Conservation (phyloP, 2,113 vertebrate genomes). For the Bufo bufo region DNA sequence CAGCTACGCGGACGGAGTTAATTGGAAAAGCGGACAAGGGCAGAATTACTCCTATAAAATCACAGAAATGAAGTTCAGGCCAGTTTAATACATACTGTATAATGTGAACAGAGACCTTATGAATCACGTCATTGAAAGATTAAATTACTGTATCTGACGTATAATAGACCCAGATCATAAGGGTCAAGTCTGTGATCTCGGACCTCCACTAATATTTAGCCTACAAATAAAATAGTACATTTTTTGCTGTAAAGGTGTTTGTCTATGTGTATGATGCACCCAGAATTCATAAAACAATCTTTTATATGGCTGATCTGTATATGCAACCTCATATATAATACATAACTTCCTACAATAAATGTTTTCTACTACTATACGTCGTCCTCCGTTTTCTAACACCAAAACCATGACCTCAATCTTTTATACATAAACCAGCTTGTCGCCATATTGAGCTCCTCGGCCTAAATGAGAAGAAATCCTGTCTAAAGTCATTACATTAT, state of each 20-base stretch:
- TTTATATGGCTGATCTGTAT: background rate
- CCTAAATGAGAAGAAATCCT: background rate
- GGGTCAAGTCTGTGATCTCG: background rate
- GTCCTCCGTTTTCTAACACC: background rate
- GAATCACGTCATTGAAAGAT: too few species aligned
- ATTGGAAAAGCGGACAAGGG: conserved; percentile 25
- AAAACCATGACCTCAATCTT: background rate
- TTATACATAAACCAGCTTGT: background rate
- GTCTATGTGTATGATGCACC: background rate
- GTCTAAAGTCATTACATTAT: background rate
- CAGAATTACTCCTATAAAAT: conserved; percentile 40
- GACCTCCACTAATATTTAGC: background rate
- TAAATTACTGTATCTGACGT: too few species aligned
- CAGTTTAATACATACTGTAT: background rate
- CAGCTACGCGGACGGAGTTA: conserved; percentile 38
- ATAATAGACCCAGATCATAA: too few species aligned
- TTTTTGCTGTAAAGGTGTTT: background rate
- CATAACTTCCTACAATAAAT: background rate
- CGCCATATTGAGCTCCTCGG: too few species aligned
- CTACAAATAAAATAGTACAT: background rate
- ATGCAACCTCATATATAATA: background rate
- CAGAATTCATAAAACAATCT: background rate
- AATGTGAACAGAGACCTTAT: too few species aligned
- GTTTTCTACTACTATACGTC: background rate
- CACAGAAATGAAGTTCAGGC: conserved; percentile 47